Conservation (phyloP, 2,113 vertebrate species). For the Oryzias melastigma region DNA sequence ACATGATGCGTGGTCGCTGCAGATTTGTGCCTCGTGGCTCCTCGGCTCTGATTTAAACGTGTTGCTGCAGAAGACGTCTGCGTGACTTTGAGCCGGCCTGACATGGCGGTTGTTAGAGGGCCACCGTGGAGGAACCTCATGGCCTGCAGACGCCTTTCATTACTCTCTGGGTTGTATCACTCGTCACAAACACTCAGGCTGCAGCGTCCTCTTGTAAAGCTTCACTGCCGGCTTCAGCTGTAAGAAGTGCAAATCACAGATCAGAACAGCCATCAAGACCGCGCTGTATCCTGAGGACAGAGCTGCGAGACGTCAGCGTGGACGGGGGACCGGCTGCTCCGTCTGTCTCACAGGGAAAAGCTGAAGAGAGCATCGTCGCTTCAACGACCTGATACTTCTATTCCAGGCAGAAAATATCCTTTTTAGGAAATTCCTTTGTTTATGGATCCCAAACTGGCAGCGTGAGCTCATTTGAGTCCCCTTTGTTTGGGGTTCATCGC, state of each 20-base stretch:
- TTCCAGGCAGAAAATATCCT: constrained; percentile 48
- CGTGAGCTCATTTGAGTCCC: constrained; percentile 10
- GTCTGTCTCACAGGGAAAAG: constrained; percentile 18
- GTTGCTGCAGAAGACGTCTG: constrained; percentile 12
- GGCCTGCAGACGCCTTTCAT: constrained; percentile 56
- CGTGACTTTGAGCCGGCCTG: constrained; percentile 56
- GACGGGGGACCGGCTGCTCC: constrained; percentile 40
- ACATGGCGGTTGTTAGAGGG: constrained; percentile 59
- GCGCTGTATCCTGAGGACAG: constrained; percentile 42
- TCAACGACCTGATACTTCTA: constrained; percentile 53
- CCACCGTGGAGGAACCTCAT: constrained; percentile 48
- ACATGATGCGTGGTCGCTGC: neutral
- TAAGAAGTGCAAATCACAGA: constrained; percentile 40
- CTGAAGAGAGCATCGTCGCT: constrained; percentile 50
- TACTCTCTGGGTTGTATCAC: constrained; percentile 65
- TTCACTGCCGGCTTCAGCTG: constrained; percentile 39
- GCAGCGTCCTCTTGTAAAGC: constrained; percentile 23
- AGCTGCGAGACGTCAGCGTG: constrained; percentile 49
- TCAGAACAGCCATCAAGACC: constrained; percentile 13
- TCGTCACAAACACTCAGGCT: constrained; percentile 63
- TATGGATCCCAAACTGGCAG: constrained; percentile 27
- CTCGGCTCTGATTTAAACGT: constrained; percentile 18
- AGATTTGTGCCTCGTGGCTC: constrained; percentile 21
- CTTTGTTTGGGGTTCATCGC: neutral
- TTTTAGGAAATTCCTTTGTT: constrained; percentile 31